Conservation (phyloP, 1,140 invertebrate genomes). For the Macrocentrus cingulum region DNA sequence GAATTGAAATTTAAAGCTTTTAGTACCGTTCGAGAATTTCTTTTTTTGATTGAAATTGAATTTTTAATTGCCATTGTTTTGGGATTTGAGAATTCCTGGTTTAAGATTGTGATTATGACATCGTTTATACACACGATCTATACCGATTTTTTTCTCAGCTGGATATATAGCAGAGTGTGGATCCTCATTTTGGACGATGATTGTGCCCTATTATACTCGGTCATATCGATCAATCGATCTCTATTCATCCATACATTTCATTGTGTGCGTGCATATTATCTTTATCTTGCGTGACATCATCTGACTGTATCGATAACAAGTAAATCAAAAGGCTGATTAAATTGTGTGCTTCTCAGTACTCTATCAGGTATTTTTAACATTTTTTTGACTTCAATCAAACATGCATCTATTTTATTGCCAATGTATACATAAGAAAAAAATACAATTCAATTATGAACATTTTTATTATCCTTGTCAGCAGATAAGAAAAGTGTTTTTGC, state of each 20-base stretch:
- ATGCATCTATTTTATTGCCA: too few species aligned
- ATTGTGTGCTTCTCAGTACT: too few species aligned
- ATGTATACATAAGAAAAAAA: too few species aligned
- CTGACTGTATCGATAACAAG: constrained; percentile 22
- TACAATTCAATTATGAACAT: too few species aligned
- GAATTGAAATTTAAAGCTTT: too few species aligned
- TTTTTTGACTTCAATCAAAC: too few species aligned
- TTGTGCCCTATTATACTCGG: background rate
- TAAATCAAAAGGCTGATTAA: constrained; percentile 12
- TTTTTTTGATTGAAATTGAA: too few species aligned
- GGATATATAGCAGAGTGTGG: constrained; percentile 7
- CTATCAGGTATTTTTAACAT: too few species aligned
- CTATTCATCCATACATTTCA: background rate
- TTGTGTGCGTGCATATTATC: too few species aligned
- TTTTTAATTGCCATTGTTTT: background rate
- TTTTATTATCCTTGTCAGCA: too few species aligned
- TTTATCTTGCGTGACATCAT: constrained; percentile 2
- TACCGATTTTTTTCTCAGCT: constrained; percentile 7
- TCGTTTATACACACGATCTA: constrained; percentile 19
- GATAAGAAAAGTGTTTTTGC: too few species aligned
- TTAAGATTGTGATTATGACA: constrained; percentile 25
- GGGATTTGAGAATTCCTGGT: constrained; percentile 17
- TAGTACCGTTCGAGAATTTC: too few species aligned
- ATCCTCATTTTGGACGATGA: constrained; percentile 17
- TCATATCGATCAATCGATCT: constrained; percentile 22